Evolutionary conservation across 1,140 invertebrate genomes (phyloP).

Genomic region (Goniozus legneri): DNA sequence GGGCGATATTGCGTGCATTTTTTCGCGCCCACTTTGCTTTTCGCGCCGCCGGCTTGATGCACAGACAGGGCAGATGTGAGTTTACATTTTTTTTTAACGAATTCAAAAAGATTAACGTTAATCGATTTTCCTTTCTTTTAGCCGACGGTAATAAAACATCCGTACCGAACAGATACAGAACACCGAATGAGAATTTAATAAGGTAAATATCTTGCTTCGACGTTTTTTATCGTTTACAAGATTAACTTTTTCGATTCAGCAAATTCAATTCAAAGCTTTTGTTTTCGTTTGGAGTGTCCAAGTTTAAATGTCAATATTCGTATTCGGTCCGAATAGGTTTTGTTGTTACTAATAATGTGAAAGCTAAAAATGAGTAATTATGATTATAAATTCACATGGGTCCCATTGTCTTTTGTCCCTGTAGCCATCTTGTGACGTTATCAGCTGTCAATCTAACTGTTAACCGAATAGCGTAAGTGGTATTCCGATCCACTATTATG

Average conservation of each 20-base stretch:
- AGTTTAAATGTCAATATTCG: too few relatives aligned
- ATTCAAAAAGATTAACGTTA: neutral
- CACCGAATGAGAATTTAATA: constrained; percentile 69
- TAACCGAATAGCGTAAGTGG: constrained; percentile 87
- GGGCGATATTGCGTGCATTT: constrained; percentile 90
- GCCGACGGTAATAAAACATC: constrained; percentile 59
- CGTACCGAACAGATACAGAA: constrained; percentile 62
- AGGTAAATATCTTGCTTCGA: constrained; percentile 64
- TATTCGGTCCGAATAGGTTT: too few relatives aligned
- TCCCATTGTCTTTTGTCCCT: constrained; percentile 55
- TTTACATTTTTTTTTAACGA: constrained; percentile 10
- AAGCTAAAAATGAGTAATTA: constrained; percentile 3
- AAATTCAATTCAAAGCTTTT: too few relatives aligned
- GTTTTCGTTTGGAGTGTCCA: too few relatives aligned
- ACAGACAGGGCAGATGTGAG: constrained; percentile 63
- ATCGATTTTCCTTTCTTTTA: constrained; percentile 33
- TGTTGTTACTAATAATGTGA: too few relatives aligned
- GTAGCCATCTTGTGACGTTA: constrained; percentile 85
- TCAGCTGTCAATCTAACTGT: constrained; percentile 84
- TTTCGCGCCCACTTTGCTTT: constrained; percentile 91
- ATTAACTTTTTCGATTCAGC: too few relatives aligned
- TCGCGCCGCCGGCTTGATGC: constrained; percentile 74
- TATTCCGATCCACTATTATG: constrained; percentile 49
- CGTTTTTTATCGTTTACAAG: too few relatives aligned
- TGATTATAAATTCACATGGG: constrained; percentile 24